Evolutionary conservation across 2,113 vertebrate genomes (phyloP).

Genomic region (Corydoras maculifer): DNA sequence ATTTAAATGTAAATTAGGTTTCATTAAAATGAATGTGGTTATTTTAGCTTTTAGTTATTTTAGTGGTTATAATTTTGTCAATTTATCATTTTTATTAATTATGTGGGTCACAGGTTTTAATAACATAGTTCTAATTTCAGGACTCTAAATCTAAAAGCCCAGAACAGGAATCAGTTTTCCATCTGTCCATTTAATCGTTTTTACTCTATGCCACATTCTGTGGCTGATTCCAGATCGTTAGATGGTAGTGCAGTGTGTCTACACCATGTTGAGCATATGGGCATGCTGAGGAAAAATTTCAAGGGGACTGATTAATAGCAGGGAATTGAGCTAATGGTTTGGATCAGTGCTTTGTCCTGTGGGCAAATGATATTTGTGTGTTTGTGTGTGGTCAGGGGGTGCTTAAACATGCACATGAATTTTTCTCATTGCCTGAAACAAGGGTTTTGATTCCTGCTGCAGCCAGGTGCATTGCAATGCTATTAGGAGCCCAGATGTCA

Average conservation of each 20-base stretch:
- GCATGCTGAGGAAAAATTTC: constrained; percentile 9
- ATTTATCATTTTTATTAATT: no score
- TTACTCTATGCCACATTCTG: not conserved
- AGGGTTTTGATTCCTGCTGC: constrained; percentile 31
- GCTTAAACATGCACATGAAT: not conserved
- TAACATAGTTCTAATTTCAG: not conserved
- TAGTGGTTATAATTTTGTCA: no score
- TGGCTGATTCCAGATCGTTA: constrained; percentile 25
- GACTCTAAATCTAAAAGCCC: not conserved
- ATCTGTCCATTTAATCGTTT: not conserved
- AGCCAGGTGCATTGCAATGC: constrained; percentile 40
- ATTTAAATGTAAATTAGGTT: no score
- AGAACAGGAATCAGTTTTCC: constrained; percentile 1
- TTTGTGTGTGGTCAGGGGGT: not conserved
- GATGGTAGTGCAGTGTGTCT: not conserved
- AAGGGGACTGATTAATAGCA: constrained; percentile 28
- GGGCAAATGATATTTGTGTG: constrained; percentile 10
- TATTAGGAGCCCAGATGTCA: constrained; percentile 38
- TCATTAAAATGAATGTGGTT: no score
- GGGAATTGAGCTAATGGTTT: constrained; percentile 15
- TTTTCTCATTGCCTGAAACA: constrained; percentile 31
- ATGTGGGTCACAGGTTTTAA: not conserved
- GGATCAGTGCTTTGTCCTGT: constrained; percentile 23
- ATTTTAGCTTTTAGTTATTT: no score
- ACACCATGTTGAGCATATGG: not conserved